These are phyloP conservation scores for Drosophila villosipedis DNA, from an alignment of 2,888 invertebrate species.

Conservation along the genomic window DNA sequence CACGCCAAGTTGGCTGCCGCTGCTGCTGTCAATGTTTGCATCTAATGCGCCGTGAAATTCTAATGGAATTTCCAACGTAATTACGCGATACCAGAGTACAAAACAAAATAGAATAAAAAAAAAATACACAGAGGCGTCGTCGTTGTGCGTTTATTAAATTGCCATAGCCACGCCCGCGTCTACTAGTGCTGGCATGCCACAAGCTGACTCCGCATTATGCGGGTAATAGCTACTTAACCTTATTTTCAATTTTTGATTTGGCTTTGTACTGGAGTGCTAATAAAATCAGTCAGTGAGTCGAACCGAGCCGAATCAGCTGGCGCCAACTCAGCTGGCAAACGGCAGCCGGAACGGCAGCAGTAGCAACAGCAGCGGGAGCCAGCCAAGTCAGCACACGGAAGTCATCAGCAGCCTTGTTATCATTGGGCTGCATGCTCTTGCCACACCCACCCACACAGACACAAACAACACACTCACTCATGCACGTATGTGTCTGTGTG, in stretches of 20 bases:
- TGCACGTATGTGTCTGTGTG: conserved; percentile 10
- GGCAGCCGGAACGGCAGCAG: conserved; percentile 18
- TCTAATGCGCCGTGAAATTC: conserved; percentile 79
- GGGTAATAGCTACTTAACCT: conserved; percentile 80
- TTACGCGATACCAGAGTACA: conserved; percentile 49
- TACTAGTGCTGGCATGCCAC: conserved; percentile 17
- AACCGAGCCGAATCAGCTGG: conserved; percentile 13
- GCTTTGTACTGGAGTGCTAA: conserved; percentile 50
- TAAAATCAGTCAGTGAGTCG: conserved; percentile 41
- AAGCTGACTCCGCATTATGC: conserved; percentile 53
- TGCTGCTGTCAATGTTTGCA: conserved; percentile 28
- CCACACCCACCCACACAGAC: neutral
- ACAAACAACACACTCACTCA: neutral
- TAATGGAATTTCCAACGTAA: conserved; percentile 77
- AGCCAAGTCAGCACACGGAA: conserved; percentile 61
- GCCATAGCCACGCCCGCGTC: conserved; percentile 51
- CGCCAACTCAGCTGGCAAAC: conserved; percentile 45
- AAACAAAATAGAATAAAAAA: conserved; percentile 9
- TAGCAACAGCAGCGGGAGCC: conserved; percentile 33
- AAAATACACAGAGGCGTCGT: neutral
- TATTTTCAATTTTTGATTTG: conserved; percentile 81
- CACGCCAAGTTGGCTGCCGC: conserved; percentile 47
- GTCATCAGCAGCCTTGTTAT: conserved; percentile 80
- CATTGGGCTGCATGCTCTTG: conserved; percentile 46
- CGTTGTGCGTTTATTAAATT: conserved; percentile 68